phyloP scores from a whole-genome alignment of 2,113 vertebrate genomes.

The western clawed frog (Xenopus tropicalis) region DNA sequence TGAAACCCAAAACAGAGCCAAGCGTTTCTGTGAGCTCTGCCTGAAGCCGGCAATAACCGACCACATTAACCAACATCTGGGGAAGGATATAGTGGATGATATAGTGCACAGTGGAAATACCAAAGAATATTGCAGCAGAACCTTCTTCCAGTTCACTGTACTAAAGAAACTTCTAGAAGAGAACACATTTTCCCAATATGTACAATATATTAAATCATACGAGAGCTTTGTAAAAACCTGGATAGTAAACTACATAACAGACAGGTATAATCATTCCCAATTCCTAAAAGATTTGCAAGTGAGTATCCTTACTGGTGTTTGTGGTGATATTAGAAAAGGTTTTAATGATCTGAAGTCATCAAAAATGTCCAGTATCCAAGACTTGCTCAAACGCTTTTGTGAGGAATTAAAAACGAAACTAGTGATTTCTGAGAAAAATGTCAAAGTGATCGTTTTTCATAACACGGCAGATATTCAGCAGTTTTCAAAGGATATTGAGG shows the following conservation, averaged over 20 bases:
- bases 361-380: neutral
- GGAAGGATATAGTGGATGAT: slow-evolving; percentile 42
- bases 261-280: slow-evolving; percentile 1
- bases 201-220: slow-evolving; percentile 31
- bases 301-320: slow-evolving; percentile 12
- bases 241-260: slow-evolving; percentile 16
- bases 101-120: slow-evolving; percentile 14
- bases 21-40: slow-evolving; percentile 36
- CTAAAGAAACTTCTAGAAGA: slow-evolving; percentile 37
- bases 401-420: slow-evolving; percentile 25
- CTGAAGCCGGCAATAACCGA: slow-evolving; percentile 32
- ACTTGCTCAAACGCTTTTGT: slow-evolving; percentile 28
- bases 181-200: slow-evolving; percentile 12
- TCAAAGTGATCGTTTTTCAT: slow-evolving; percentile 32
- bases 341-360: neutral
- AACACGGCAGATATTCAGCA: slow-evolving; percentile 4
- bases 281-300: neutral
- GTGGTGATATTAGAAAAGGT: slow-evolving; percentile 4
- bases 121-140: slow-evolving; percentile 20
- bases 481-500: slow-evolving; percentile 16
- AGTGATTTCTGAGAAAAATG: slow-evolving; percentile 25
- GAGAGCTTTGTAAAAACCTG: slow-evolving; percentile 45
- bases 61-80: slow-evolving; percentile 29
- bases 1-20: slow-evolving; percentile 26
- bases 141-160: slow-evolving; percentile 37